Conservation (phyloP, 2,113 vertebrate genomes). For the Aleadryas rufinucha region DNA sequence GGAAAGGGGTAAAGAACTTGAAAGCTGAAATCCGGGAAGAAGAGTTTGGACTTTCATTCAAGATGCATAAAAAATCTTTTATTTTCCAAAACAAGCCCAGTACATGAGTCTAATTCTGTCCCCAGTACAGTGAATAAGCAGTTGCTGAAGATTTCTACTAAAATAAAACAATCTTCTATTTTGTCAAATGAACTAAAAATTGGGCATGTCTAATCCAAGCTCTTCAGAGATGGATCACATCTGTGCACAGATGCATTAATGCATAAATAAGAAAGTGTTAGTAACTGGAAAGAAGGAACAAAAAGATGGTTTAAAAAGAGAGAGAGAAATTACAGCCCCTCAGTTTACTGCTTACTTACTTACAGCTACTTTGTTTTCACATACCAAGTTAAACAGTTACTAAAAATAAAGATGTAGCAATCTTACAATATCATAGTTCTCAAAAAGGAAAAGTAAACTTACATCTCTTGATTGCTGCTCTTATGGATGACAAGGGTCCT, state of each 20-base stretch:
- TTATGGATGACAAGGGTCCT: conserved; percentile 87
- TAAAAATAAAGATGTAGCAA: not conserved
- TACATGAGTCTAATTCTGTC: not conserved
- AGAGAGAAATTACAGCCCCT: not conserved
- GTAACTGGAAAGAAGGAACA: not conserved
- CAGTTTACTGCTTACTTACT: not conserved
- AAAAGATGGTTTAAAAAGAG: not conserved
- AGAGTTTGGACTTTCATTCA: not conserved
- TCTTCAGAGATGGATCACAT: not conserved
- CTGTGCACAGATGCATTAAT: not conserved
- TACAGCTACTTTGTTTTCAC: not conserved
- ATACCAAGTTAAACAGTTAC: not conserved
- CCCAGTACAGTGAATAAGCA: not conserved
- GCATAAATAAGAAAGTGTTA: not conserved
- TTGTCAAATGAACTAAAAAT: not conserved
- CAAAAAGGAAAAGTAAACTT: conserved; percentile 72
- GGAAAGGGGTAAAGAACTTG: not conserved
- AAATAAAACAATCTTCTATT: not conserved
- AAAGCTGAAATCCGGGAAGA: not conserved
- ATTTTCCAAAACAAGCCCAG: not conserved
- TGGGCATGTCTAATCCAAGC: not conserved
- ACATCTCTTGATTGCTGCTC: conserved; percentile 92
- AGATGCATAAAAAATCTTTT: not conserved
- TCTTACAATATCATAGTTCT: not conserved
- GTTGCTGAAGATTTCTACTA: not conserved